Evolutionary conservation across 1,140 invertebrate species (phyloP).

Genomic region (Caenorhabditis brenneri): DNA sequence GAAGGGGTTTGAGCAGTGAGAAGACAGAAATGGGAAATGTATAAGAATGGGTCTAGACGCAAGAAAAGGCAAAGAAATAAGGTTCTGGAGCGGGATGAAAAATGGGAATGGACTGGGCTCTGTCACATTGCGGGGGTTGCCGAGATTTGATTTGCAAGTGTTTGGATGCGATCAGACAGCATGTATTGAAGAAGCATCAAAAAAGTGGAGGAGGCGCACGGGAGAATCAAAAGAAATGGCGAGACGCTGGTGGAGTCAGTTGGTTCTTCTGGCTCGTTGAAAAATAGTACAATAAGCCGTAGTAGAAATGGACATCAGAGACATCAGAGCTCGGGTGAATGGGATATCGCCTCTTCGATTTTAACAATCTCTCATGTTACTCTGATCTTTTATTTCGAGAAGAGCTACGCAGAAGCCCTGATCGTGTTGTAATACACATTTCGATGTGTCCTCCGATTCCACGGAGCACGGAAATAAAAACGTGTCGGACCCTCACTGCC

Average conservation of each 20-base stretch:
- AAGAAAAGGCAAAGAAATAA: background rate
- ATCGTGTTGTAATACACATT: conserved; percentile 36
- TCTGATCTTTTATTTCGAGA: conserved; percentile 31
- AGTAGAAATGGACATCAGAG: conserved; percentile 11
- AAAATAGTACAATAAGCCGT: conserved; percentile 10
- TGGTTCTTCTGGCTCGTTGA: background rate
- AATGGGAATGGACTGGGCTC: background rate
- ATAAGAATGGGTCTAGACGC: background rate
- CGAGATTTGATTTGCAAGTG: conserved; percentile 37
- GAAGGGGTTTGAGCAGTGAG: background rate
- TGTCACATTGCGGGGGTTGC: conserved; percentile 15
- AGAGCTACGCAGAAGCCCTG: background rate
- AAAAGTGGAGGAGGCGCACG: background rate
- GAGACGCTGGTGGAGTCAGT: background rate
- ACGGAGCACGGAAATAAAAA: conserved; percentile 4
- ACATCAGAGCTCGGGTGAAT: conserved; percentile 23
- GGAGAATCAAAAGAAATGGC: background rate
- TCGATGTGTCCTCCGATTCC: background rate
- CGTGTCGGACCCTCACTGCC: background rate
- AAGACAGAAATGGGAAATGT: background rate
- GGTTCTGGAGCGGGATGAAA: conserved; percentile 7
- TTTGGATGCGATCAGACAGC: conserved; percentile 1
- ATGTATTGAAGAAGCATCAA: conserved; percentile 16
- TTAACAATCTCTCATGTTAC: background rate
- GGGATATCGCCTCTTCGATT: background rate